Evolutionary conservation across 2,797 vertebrate species (phyloP).

Genomic region (Chloroceryle inda): DNA sequence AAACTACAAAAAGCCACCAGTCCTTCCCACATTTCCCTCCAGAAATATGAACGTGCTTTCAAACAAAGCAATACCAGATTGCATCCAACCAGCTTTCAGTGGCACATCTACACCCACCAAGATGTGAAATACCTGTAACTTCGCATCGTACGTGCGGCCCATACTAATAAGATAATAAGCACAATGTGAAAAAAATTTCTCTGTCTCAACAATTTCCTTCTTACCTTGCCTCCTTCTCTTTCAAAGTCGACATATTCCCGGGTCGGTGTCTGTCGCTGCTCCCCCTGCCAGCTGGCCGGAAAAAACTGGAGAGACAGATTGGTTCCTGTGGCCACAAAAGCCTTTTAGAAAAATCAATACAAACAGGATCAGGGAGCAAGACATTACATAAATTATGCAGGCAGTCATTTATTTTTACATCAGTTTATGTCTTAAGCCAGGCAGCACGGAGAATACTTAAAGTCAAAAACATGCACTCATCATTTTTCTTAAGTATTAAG

Average conservation of each 20-base stretch:
- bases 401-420: constrained; percentile 92
- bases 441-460: constrained; percentile 81
- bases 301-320: constrained; percentile 99
- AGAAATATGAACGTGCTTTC: neutral
- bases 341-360: constrained; percentile 95
- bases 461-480: constrained; percentile 89
- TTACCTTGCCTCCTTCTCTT: constrained; percentile 97
- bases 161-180: neutral
- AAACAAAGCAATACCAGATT: neutral
- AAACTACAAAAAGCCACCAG: neutral
- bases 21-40: neutral
- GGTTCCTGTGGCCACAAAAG: constrained; percentile 99
- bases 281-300: constrained; percentile 96
- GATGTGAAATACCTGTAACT: neutral
- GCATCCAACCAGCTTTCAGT: neutral
- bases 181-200: neutral
- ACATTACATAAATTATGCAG: constrained; percentile 91
- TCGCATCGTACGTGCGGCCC: accelerated
- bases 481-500: constrained; percentile 96
- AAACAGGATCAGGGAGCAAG: constrained; percentile 91
- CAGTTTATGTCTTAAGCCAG: constrained; percentile 85
- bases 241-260: constrained; percentile 99
- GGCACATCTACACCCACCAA: neutral
- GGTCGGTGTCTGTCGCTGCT: constrained; percentile 95
- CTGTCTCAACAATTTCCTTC: constrained; percentile 62